Evolutionary conservation across 1,140 invertebrate genomes (phyloP).

Genomic region (Dreissena polymorpha): DNA sequence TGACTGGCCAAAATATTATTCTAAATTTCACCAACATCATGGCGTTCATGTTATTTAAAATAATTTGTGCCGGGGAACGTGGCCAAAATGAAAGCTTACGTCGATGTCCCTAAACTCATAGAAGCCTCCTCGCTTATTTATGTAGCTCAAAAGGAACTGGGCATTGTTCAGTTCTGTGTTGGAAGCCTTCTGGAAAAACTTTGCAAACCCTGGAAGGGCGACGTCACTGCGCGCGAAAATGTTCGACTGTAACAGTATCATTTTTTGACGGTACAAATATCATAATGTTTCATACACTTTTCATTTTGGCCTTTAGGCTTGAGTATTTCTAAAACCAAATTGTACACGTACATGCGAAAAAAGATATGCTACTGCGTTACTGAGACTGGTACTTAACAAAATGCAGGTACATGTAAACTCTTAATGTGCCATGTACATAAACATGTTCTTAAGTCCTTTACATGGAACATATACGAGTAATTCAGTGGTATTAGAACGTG

Average conservation of each 20-base stretch:
- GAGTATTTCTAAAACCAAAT: background rate
- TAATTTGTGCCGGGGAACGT: too few relatives aligned
- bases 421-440: too few relatives aligned
- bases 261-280: background rate
- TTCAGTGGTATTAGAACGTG: too few relatives aligned
- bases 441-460: too few relatives aligned
- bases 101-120: slow-evolving; percentile 59
- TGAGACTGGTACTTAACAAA: background rate
- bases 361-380: background rate
- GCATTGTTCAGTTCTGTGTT: slow-evolving; percentile 94
- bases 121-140: slow-evolving; percentile 90
- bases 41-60: too few relatives aligned
- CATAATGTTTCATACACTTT: background rate
- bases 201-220: slow-evolving; percentile 93
- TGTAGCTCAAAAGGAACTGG: slow-evolving; percentile 92
- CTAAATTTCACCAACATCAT: too few relatives aligned
- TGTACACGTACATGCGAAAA: background rate
- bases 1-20: too few relatives aligned
- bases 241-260: slow-evolving; percentile 82
- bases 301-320: background rate
- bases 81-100: slow-evolving; percentile 34
- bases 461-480: too few relatives aligned
- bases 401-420: too few relatives aligned
- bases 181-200: slow-evolving; percentile 92
- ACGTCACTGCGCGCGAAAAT: slow-evolving; percentile 89